Evolutionary conservation across 2,797 vertebrate genomes (phyloP), one percentile per base, ranked within the genome.

Genomic region (Benthosema pterotum): DNA sequence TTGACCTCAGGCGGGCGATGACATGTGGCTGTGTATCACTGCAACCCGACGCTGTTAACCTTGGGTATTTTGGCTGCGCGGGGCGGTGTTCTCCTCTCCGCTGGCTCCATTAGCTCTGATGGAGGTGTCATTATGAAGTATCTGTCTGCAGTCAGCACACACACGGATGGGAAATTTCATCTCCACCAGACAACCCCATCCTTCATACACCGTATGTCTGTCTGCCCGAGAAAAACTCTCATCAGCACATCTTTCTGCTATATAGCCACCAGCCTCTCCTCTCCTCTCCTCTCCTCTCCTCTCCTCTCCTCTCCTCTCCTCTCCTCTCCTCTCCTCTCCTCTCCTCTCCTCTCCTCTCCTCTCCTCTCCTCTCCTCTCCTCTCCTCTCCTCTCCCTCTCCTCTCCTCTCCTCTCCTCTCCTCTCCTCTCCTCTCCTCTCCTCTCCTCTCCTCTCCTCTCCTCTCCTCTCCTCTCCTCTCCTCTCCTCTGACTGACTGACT

Each of bases 61-160:
- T 74, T 42, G 54, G 57, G 1, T 59, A 53, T 68, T 65, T 61
- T 22, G 59, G 18, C 63, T 67, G 13, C 68, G 57, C 57, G 63
- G 69, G 42, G 63, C 22, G 69, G 60, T 22, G 69, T 42, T 42
- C 12, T 16, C 25, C 16, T 28, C 3, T 16, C 16, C 15, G 11
- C 11, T 18, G 11, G 14, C 60, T 61, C 19, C 47, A 63, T 64
- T 55, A 8, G n/a, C 47, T 57, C 54, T 59, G 54, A 66, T 63
- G 47, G 16, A 16, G 14, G 50, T 43, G 58, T 63, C 46, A 66
- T 48, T 38, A 57, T 57, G 77, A 77, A 58, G 75, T 75, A 78
- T 81, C 78, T 47, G 72, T 83, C 76, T 83, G 52, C 83, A 67
- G 74, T 82, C 83, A 75, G 68, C 48, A 0, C 25, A 45, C 65